A percentile compares a stretch with the other conserved stretches of the same genome.
Conservation (phyloP, 2,888 invertebrate species). For the Didymodactylos carnosus region DNA sequence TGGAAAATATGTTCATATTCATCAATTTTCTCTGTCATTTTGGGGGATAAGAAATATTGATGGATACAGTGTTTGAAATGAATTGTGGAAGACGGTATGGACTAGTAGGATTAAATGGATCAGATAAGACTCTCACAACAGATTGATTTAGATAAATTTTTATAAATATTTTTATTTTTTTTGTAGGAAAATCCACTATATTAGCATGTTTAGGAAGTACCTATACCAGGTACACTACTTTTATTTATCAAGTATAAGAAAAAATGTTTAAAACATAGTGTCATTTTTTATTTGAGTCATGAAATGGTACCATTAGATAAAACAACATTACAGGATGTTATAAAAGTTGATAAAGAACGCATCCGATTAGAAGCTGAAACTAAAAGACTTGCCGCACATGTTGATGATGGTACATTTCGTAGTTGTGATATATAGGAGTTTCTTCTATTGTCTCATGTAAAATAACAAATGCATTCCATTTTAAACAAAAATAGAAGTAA, state of each 20-base stretch:
- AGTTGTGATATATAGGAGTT: too few relatives aligned
- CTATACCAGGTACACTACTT: too few relatives aligned
- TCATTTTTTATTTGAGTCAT: conserved; percentile 83
- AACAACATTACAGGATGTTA: conserved; percentile 77
- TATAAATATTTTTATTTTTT: too few relatives aligned
- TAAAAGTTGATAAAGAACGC: conserved; percentile 91
- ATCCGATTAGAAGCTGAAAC: conserved; percentile 71
- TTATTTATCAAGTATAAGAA: too few relatives aligned
- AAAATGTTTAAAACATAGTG: too few relatives aligned
- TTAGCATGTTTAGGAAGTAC: conserved; percentile 2
- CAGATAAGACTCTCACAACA: too few relatives aligned
- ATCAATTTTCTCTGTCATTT: conserved; percentile 85
- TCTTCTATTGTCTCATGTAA: too few relatives aligned
- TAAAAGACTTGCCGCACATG: conserved; percentile 62
- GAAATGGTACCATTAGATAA: conserved; percentile 97
- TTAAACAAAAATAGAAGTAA: too few relatives aligned
- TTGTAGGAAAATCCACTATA: conserved; percentile 42
- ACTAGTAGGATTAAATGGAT: background rate
- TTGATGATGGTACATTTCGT: too few relatives aligned
- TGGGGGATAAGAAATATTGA: conserved; percentile 84
- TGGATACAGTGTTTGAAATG: conserved; percentile 58
- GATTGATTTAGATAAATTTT: too few relatives aligned
- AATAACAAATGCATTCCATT: too few relatives aligned
- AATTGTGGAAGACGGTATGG: background rate
- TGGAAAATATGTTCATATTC: conserved; percentile 83